phyloP scores from a whole-genome alignment of 37 sponge, comb jelly and placozoan genomes.

The Chondrosia reniformis region DNA sequence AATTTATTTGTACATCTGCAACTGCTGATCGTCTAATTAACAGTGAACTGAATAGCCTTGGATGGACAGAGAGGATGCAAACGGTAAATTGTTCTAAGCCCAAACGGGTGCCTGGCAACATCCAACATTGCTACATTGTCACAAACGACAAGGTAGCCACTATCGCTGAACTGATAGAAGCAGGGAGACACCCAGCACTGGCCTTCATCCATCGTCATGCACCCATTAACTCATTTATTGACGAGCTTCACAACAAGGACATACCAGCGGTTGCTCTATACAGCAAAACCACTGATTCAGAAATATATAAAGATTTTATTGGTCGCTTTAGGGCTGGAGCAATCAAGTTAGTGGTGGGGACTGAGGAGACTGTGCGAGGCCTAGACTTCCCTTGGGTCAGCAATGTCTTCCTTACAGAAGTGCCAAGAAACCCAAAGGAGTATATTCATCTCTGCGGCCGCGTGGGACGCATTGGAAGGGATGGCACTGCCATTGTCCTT shows the following conservation, averaged over 20 bases:
- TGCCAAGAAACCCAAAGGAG: conserved; percentile 43
- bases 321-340: conserved; percentile 37
- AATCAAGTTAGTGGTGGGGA: conserved; percentile 50
- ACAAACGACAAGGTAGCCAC: conserved; percentile 12
- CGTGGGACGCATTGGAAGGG: conserved; percentile 50
- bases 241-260: conserved; percentile 23
- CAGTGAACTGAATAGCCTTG: conserved; percentile 33
- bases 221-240: conserved; percentile 38
- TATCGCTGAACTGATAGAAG: conserved; percentile 18
- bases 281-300: not conserved
- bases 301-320: conserved; percentile 30
- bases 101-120: conserved; percentile 5
- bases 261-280: conserved; percentile 47
- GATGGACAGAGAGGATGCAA: conserved; percentile 30
- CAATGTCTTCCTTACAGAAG: conserved; percentile 40
- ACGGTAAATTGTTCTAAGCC: not conserved
- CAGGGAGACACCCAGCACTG: not conserved
- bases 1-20: conserved; percentile 57
- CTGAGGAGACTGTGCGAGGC: conserved; percentile 72
- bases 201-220: conserved; percentile 53
- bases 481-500: conserved; percentile 43
- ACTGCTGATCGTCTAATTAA: conserved; percentile 27
- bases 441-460: conserved; percentile 68
- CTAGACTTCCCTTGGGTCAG: conserved; percentile 62
- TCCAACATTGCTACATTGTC: conserved; percentile 29